These are phyloP conservation scores for Aphaenogaster rudis DNA, from an alignment of 1,140 invertebrate genomes.

Conservation along the genomic window DNA sequence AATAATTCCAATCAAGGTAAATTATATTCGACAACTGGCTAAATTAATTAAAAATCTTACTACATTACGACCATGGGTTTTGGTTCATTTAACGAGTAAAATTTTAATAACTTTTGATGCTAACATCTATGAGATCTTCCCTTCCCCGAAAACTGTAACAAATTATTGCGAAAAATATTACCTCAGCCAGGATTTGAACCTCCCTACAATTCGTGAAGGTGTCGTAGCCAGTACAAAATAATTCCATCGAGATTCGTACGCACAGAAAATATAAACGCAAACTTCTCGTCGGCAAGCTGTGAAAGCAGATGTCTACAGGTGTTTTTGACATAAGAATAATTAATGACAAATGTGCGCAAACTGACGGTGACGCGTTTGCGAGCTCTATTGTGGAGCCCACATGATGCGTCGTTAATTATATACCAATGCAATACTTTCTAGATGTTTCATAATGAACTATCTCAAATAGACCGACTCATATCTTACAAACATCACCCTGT, in stretches of 20 bases:
- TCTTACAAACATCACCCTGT: background rate
- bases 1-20: too few species aligned
- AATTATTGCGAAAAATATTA: too few species aligned
- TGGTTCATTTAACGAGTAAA: too few species aligned
- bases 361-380: background rate
- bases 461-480: background rate
- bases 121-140: too few species aligned
- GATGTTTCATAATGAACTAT: conserved; percentile 26
- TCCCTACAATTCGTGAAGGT: too few species aligned
- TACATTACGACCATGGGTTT: too few species aligned
- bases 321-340: conserved; percentile 42
- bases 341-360: background rate
- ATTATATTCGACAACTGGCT: too few species aligned
- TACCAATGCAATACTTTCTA: conserved; percentile 21
- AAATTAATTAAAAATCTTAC: too few species aligned
- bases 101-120: too few species aligned
- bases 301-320: background rate
- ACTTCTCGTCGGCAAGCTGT: background rate
- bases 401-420: conserved; percentile 20
- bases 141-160: too few species aligned
- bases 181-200: too few species aligned
- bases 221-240: background rate
- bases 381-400: background rate
- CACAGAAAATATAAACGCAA: background rate
- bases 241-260: background rate